phyloP scores from a whole-genome alignment of 2,888 invertebrate species.

The Pollenia amentaria region DNA sequence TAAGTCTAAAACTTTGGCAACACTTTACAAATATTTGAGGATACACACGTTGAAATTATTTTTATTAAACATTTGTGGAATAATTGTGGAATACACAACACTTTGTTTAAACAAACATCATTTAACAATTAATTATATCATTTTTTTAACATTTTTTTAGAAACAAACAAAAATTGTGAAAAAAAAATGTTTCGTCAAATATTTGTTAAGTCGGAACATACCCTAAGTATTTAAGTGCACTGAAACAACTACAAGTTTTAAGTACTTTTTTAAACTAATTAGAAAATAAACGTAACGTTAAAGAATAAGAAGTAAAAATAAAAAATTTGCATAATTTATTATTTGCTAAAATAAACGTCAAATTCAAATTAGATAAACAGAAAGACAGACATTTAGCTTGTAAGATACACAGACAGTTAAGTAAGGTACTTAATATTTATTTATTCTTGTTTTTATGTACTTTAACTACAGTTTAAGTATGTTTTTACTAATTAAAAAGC shows the following conservation, averaged over 20 bases:
- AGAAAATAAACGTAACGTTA: constrained; percentile 26
- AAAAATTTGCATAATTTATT: constrained; percentile 21
- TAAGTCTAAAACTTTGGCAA: no score
- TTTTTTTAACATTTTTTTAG: no score
- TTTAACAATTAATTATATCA: no score
- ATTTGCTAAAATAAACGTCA: constrained; percentile 30
- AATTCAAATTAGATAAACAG: constrained; percentile 16
- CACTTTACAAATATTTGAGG: no score
- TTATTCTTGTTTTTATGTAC: constrained; percentile 60
- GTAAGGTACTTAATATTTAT: constrained; percentile 61
- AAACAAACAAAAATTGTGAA: no score
- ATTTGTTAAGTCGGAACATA: no score
- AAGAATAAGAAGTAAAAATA: background rate
- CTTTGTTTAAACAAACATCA: no score
- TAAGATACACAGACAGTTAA: background rate
- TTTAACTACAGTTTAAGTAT: constrained; percentile 69
- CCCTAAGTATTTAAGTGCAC: constrained; percentile 24
- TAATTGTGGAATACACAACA: no score
- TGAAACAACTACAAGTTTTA: constrained; percentile 40
- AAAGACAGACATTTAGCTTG: constrained; percentile 16
- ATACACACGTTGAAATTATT: no score
- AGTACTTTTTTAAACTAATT: constrained; percentile 57
- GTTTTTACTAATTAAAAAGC: constrained; percentile 72
- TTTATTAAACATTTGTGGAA: no score
- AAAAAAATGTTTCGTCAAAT: no score